Percentiles rank a stretch among this genome's conserved stretches.
These are phyloP conservation scores for Cephus spinipes DNA, from an alignment of 2,888 invertebrate genomes.

Conservation along the genomic window DNA sequence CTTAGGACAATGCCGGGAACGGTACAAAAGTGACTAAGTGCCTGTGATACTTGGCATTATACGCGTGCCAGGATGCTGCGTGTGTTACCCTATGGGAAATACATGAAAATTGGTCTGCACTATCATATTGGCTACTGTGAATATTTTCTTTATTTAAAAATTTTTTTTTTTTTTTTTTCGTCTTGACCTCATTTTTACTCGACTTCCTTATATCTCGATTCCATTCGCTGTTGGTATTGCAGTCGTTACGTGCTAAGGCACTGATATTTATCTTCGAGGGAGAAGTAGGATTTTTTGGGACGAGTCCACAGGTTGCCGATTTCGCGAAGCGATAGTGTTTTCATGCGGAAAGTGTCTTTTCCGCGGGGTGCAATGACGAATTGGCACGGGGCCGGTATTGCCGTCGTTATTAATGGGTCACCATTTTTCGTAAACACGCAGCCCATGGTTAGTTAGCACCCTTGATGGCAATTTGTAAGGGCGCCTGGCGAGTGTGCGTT, in stretches of 20 bases:
- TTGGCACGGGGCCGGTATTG: slow-evolving; percentile 1
- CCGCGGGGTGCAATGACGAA: not conserved
- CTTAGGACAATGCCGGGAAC: slow-evolving; percentile 55
- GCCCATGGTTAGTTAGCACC: slow-evolving; percentile 40
- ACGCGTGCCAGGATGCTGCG: slow-evolving; percentile 19
- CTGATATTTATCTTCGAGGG: too few relatives aligned
- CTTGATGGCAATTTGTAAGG: slow-evolving; percentile 43
- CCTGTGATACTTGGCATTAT: slow-evolving; percentile 60
- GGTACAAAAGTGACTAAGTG: slow-evolving; percentile 63
- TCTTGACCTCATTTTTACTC: too few relatives aligned
- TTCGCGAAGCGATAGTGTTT: not conserved
- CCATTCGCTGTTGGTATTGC: too few relatives aligned
- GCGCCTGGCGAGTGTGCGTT: not conserved
- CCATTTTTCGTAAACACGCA: slow-evolving; percentile 19
- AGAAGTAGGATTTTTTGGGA: too few relatives aligned
- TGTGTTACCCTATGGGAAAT: too few relatives aligned
- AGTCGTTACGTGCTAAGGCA: too few relatives aligned
- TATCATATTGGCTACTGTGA: too few relatives aligned
- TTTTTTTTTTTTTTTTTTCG: too few relatives aligned
- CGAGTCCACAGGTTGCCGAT: slow-evolving; percentile 1
- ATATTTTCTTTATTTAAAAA: too few relatives aligned
- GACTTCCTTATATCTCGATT: too few relatives aligned
- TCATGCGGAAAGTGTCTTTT: not conserved
- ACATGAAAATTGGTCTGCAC: too few relatives aligned
- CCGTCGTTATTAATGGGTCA: slow-evolving; percentile 15